Evolutionary conservation across 1,140 invertebrate species (phyloP).

Genomic region (Philotrypesis tridentata): DNA sequence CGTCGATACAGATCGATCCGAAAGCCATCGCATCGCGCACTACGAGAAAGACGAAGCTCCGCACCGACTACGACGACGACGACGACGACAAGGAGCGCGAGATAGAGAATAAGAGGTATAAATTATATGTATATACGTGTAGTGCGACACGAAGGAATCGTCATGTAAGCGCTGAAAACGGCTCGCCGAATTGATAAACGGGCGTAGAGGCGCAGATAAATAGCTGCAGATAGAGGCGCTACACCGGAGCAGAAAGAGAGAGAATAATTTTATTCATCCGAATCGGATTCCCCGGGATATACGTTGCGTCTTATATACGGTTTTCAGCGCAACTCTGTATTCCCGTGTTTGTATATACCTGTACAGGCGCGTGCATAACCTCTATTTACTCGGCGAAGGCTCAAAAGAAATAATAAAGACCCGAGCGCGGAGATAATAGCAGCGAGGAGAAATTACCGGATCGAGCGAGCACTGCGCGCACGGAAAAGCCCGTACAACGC

Average conservation of each 20-base stretch:
- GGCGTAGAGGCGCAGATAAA: slow-evolving; percentile 9
- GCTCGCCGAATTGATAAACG: not conserved
- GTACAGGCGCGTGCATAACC: not conserved
- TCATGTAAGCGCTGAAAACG: not conserved
- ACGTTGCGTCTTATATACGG: no score
- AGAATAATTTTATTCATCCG: not conserved
- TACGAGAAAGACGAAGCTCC: not conserved
- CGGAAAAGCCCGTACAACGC: no score
- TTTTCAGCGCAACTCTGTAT: no score
- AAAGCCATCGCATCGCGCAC: slow-evolving; percentile 24
- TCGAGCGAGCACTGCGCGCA: no score
- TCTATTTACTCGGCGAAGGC: not conserved
- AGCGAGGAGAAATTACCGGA: not conserved
- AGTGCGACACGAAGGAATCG: not conserved
- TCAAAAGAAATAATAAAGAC: not conserved
- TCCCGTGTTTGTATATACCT: not conserved
- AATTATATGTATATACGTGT: no score
- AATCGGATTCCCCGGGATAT: not conserved
- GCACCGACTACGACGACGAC: no score
- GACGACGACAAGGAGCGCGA: no score
- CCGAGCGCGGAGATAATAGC: not conserved
- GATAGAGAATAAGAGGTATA: not conserved
- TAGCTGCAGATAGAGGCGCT: not conserved
- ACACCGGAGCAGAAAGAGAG: not conserved
- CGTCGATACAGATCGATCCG: slow-evolving; percentile 21